Percentiles rank a stretch among this genome's conserved stretches.
phyloP scores from a whole-genome alignment of 2,888 invertebrate genomes.

The Lepidochrysops patricia region DNA sequence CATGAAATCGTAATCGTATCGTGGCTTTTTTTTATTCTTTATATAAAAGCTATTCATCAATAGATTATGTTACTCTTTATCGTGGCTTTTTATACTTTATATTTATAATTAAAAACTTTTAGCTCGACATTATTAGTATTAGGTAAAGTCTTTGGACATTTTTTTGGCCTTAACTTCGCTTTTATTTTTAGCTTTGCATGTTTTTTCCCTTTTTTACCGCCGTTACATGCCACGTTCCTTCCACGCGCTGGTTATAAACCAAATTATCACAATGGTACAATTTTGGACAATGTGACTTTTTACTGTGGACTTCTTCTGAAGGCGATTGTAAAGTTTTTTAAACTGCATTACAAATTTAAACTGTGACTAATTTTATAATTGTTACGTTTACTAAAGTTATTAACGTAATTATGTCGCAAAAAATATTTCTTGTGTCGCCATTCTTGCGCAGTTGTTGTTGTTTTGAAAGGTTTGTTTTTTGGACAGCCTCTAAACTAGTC shows the following conservation, averaged over 20 bases:
- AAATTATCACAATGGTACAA: not conserved
- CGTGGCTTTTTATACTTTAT: too few species aligned
- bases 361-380: not conserved
- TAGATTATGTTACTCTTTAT: too few species aligned
- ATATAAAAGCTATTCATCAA: too few species aligned
- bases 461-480: not conserved
- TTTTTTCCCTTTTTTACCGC: too few species aligned
- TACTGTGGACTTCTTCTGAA: not conserved
- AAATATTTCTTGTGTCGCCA: not conserved
- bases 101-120: too few species aligned
- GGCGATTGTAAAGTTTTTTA: not conserved
- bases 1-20: too few species aligned
- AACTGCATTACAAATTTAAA: not conserved
- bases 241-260: not conserved
- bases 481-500: too few species aligned
- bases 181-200: too few species aligned
- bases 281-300: not conserved
- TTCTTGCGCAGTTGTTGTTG: not conserved
- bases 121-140: too few species aligned
- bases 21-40: too few species aligned
- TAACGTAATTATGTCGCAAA: not conserved
- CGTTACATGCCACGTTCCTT: not conserved
- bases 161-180: too few species aligned
- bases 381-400: not conserved
- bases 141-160: too few species aligned